phyloP scores from a whole-genome alignment of 2,888 invertebrate genomes.

The Chrysomela aeneicollis region DNA sequence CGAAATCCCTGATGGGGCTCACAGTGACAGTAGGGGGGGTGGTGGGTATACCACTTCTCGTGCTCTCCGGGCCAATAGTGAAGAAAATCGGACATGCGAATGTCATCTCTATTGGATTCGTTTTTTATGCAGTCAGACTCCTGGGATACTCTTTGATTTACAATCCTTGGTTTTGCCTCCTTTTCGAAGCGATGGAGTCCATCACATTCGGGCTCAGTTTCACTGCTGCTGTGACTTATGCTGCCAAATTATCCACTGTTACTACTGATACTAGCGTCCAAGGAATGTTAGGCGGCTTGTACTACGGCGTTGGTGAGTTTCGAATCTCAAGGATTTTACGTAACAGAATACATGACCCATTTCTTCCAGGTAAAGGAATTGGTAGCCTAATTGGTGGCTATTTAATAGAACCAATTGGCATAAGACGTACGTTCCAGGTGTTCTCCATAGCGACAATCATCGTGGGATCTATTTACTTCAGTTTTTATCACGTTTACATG shows the following conservation, averaged over 20 bases:
- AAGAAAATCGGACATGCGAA: conserved; percentile 78
- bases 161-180: conserved; percentile 77
- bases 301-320: conserved; percentile 75
- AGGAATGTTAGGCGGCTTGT: conserved; percentile 79
- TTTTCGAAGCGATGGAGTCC: conserved; percentile 81
- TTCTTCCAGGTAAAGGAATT: conserved; percentile 72
- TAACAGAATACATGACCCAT: no score
- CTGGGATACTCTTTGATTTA: conserved; percentile 78
- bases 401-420: conserved; percentile 76
- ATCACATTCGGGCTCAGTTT: conserved; percentile 78
- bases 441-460: conserved; percentile 71
- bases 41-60: conserved; percentile 77
- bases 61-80: conserved; percentile 80
- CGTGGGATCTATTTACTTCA: conserved; percentile 73
- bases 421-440: conserved; percentile 75
- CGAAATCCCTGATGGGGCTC: conserved; percentile 79
- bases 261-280: conserved; percentile 80
- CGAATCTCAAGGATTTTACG: background rate
- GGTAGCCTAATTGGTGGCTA: conserved; percentile 81
- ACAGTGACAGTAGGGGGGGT: conserved; percentile 82
- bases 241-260: conserved; percentile 75
- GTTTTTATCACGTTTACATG: conserved; percentile 73
- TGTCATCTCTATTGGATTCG: conserved; percentile 78
- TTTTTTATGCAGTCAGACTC: conserved; percentile 77
- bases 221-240: conserved; percentile 81